Evolutionary conservation across 2,113 vertebrate genomes (phyloP), one percentile per base, ranked within the genome.

Genomic region (Nothoprocta perdicaria): DNA sequence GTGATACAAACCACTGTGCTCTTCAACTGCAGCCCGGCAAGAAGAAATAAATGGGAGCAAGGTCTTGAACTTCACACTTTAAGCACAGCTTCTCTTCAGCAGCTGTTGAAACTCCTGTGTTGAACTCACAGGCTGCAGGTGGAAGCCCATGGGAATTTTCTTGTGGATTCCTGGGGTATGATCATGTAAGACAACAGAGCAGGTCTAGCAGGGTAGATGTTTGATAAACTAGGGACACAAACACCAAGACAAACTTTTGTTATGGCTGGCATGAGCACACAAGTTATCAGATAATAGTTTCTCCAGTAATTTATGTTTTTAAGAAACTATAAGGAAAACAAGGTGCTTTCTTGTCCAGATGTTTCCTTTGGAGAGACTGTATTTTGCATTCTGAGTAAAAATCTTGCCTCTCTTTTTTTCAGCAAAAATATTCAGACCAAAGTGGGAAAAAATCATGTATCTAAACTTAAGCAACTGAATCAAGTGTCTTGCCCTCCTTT

Each of bases 381-480:
- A 90, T 82, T 93, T 93, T 67, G 80, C 55, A 65, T 77, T 91
- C 77, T 43, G 33, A 60, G 60, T 41, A 87, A 73, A 55, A 55
- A 66, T 74, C 72, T 85, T 82, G 40, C 33, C 46, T 21, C 48
- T 45, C 26, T 19, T 82, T 61, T 38, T 60, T 91, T 85, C 72
- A 83, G 91, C 69, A 65, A 88, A 87, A 95, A 85, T 33, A 72
- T 67, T 89, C 68, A 83, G 61, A 27, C 12, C 15, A 80, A 22
- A 12, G 46, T 83, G 65, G 72, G 82, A 92, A 92, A 87, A 93
- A 87, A 80, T 89, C 50, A 89, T 48, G 35, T 38, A 38, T 38
- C 35, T 38, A 84, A 77, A 73, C 62, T 52, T 75, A 72, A 80
- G 76, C 43, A 92, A 65, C 60, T 72, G 61, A 89, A 48, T 68